Conservation (phyloP, 1,140 invertebrate genomes). For the Oppia nitens region DNA sequence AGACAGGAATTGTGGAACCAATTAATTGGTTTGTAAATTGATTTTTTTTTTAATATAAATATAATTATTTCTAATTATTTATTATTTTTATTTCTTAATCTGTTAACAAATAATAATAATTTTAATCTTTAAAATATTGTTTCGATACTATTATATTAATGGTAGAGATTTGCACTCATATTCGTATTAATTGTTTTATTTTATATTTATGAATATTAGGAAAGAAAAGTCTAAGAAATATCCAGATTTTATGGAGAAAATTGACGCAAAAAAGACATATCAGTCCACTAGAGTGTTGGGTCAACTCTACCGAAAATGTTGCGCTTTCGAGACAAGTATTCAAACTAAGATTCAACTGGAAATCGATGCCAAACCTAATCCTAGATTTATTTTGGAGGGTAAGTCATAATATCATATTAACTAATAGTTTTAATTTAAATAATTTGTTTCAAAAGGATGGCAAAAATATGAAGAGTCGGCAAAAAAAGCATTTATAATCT, state of each 20-base stretch:
- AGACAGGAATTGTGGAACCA: constrained; percentile 22
- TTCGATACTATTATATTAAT: too few species aligned
- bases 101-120: too few species aligned
- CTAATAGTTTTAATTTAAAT: background rate
- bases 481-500: constrained; percentile 3
- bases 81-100: too few species aligned
- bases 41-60: background rate
- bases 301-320: constrained; percentile 21
- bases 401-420: background rate
- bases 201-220: too few species aligned
- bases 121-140: too few species aligned
- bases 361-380: constrained; percentile 6
- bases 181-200: too few species aligned
- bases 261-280: constrained; percentile 21
- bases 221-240: constrained; percentile 18
- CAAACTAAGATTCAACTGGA: constrained; percentile 2
- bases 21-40: background rate
- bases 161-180: too few species aligned
- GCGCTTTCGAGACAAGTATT: constrained; percentile 10
- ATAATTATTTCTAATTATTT: background rate
- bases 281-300: constrained; percentile 25
- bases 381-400: background rate
- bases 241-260: constrained; percentile 25
- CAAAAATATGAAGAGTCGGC: constrained; percentile 17
- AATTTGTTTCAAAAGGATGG: constrained; percentile 13